phyloP scores from a whole-genome alignment of 1,140 invertebrate species.

The Formica selysi region DNA sequence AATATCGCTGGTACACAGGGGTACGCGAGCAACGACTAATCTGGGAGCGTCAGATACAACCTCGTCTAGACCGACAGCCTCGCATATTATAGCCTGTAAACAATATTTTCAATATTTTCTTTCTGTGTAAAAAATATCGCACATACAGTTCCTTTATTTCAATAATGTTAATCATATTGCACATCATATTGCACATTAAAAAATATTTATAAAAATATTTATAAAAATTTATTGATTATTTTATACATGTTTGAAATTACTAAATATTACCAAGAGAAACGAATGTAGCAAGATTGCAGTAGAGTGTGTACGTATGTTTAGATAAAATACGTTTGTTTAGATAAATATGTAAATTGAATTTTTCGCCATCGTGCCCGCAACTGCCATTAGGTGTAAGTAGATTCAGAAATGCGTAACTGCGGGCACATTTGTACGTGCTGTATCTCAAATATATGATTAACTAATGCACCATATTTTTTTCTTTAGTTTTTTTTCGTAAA shows the following conservation, averaged over 20 bases:
- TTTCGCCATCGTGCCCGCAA: slow-evolving; percentile 31
- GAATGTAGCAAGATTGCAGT: not conserved
- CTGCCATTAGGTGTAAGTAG: not conserved
- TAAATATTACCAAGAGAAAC: not conserved
- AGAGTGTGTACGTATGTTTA: too few relatives aligned
- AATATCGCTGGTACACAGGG: slow-evolving; percentile 72
- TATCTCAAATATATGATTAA: slow-evolving; percentile 4
- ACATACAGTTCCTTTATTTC: not conserved
- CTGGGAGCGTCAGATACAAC: slow-evolving; percentile 83
- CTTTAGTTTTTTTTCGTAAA: not conserved
- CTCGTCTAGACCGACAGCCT: slow-evolving; percentile 86
- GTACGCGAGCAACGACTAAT: slow-evolving; percentile 87
- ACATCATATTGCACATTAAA: not conserved
- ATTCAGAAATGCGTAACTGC: slow-evolving; percentile 29
- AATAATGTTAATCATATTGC: not conserved
- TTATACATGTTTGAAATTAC: not conserved
- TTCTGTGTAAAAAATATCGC: not conserved
- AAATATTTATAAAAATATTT: not conserved
- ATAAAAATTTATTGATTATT: not conserved
- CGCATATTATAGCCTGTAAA: slow-evolving; percentile 87
- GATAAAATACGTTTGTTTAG: not conserved
- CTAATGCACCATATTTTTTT: not conserved
- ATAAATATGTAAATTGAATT: slow-evolving; percentile 55
- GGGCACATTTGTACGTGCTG: not conserved
- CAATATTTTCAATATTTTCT: not conserved